Evolutionary conservation across 1,140 invertebrate species (phyloP).

Genomic region (Drosophila rhopaloa): DNA sequence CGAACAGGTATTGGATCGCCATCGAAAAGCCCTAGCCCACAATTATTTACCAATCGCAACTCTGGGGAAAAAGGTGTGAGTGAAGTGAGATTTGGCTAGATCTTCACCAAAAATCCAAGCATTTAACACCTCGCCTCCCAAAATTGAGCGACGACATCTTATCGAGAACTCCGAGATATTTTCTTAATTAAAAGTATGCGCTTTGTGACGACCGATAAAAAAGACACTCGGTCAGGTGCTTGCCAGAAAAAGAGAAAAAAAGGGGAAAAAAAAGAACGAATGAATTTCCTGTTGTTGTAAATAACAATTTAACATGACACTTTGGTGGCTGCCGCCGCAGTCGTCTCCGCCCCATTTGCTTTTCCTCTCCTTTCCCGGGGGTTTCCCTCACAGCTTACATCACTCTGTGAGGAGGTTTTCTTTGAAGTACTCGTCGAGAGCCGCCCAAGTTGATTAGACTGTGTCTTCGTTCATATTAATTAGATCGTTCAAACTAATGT

Average conservation of each 20-base stretch:
- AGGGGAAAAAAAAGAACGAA: slow-evolving; percentile 39
- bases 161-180: slow-evolving; percentile 65
- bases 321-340: slow-evolving; percentile 55
- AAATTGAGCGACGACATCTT: slow-evolving; percentile 60
- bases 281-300: slow-evolving; percentile 81
- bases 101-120: slow-evolving; percentile 15
- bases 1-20: slow-evolving; percentile 55
- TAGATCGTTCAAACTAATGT: slow-evolving; percentile 47
- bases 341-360: slow-evolving; percentile 29
- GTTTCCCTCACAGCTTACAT: slow-evolving; percentile 16
- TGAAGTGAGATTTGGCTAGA: slow-evolving; percentile 31
- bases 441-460: slow-evolving; percentile 46
- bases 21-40: slow-evolving; percentile 32
- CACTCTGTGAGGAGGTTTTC: slow-evolving; percentile 12
- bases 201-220: slow-evolving; percentile 60
- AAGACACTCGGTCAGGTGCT: slow-evolving; percentile 58
- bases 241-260: slow-evolving; percentile 7
- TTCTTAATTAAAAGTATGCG: slow-evolving; percentile 75
- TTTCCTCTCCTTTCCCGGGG: slow-evolving; percentile 28
- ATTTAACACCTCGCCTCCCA: slow-evolving; percentile 47
- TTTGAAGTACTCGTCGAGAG: slow-evolving; percentile 39
- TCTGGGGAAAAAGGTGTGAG: background rate
- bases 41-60: slow-evolving; percentile 56
- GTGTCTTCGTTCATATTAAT: slow-evolving; percentile 48
- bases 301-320: slow-evolving; percentile 82